Evolutionary conservation across 2,113 vertebrate species (phyloP), one percentile per base, ranked within the genome.

Genomic region (Phocoena phocoena): DNA sequence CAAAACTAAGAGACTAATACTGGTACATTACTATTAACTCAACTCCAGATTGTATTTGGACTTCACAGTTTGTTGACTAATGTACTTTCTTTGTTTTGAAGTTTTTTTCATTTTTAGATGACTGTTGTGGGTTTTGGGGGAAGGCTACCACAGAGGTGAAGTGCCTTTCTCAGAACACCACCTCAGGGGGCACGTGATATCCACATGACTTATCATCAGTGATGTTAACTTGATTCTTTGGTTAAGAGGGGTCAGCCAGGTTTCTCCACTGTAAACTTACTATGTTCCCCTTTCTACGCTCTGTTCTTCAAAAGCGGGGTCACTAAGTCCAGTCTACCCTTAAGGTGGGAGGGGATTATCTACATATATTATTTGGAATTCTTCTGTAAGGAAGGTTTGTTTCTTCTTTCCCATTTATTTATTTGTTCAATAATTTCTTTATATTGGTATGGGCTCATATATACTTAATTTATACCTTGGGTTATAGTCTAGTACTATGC

Each of bases 371-470:
- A 71, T 28, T 8, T 86, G 17, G 62, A 68, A 92, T 73, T 94
- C 77, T 80, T 94, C 63, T 33, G 25, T 47, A 93, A 95, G 60
- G 62, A 88, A 93, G 67, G 9, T 58, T 63, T 91, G 21, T 85
- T 73, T 68, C 63, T 70, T 53, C 25, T 70, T 17, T 76, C 17
- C 1, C 33, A 53, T 20, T 85, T 74, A 70, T 6, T 68, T 36
- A 70, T 68, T 86, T 89, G 63, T 58, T 85, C 77, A 95, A 71
- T 38, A 93, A 93, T 87, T 87, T 88, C 28, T 79, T 73, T 88
- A 67, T 44, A 85, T 63, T 18, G 70, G 1, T 76, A 86, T 92
- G 53, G 25, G 79, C 15, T 63, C 76, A 74, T 33, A 88, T 26
- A 82, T 71, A 70, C 68, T 67, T 83, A 94, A 86, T 90, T 93